Evolutionary conservation across 2,888 invertebrate genomes (phyloP), one percentile per base, ranked within the genome.

Genomic region (Rapana venosa): DNA sequence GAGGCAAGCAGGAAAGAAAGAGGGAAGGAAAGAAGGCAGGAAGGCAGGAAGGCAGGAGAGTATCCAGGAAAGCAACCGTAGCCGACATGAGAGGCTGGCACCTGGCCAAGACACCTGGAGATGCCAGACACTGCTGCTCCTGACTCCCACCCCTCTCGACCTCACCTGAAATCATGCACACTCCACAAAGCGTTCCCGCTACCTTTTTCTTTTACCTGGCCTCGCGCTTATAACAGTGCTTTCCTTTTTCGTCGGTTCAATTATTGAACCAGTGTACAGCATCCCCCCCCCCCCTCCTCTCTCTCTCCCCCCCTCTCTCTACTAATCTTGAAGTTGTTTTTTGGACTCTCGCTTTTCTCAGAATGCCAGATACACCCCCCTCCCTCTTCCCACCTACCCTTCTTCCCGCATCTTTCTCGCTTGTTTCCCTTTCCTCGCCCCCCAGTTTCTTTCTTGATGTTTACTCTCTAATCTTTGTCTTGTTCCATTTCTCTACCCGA

Each of bases 71-170:
- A n/a, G n/a, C 26, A 74, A 74, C 74, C 13, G 74, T 26, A 74
- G n/a, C n/a, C 74, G 30, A 26, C 26, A 26, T 74, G 26, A 83
- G 30, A 56, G n/a, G n/a, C 56, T 84, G 84, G 84, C 84, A 84
- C 84, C 84, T 58, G 58, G 6, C 84, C 84, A 84, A 84, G 58
- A 84, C 84, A 84, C 84, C 84, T 84, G 84, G 84, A 30, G 84
- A 84, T 84, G 58, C 58, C 84, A 84, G 84, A 56, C 56, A 84
- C 58, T n/a, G 58, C 47, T 35, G 84, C 84, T 58, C 56, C 66
- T 66, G 20, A 66, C 47, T 47, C 47, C 47, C 47, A 47, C 47
- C 47, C 47, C 47, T 47, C 47, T 47, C 47, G 47, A 47, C 47
- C 47, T 47, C 47, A 47, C 2, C 47, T 47, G 47, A 47, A 47